A percentile compares a stretch with the other conserved stretches of the same genome.
Evolutionary conservation across 1,140 invertebrate genomes (phyloP).

Genomic region (Agrilus planipennis): DNA sequence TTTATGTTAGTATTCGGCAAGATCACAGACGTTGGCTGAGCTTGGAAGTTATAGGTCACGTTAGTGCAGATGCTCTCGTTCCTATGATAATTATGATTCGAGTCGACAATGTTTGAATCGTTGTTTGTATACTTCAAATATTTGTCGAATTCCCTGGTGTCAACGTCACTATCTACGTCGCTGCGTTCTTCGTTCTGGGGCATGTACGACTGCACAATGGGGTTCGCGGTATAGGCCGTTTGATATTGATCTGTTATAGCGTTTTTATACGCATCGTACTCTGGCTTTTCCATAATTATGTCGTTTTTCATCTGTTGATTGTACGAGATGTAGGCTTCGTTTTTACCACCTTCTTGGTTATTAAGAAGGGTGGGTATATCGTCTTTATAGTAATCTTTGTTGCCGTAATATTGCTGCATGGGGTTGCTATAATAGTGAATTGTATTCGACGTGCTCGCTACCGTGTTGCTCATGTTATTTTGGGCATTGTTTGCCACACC

Average conservation of each 20-base stretch:
- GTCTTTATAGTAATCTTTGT: slow-evolving; percentile 21
- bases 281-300: slow-evolving; percentile 16
- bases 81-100: slow-evolving; percentile 41
- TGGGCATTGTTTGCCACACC: slow-evolving; percentile 32
- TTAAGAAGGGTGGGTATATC: slow-evolving; percentile 7
- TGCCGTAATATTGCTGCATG: slow-evolving; percentile 22
- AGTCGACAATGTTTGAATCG: slow-evolving; percentile 40
- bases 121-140: slow-evolving; percentile 47
- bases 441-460: slow-evolving; percentile 24
- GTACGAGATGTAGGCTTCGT: slow-evolving; percentile 15
- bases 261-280: slow-evolving; percentile 18
- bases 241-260: slow-evolving; percentile 15
- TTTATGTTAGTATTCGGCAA: slow-evolving; percentile 33
- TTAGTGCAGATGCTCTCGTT: slow-evolving; percentile 23
- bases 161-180: slow-evolving; percentile 39
- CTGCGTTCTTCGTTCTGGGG: slow-evolving; percentile 29
- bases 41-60: slow-evolving; percentile 28
- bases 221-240: slow-evolving; percentile 22
- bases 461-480: slow-evolving; percentile 11
- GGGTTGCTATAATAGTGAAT: slow-evolving; percentile 21
- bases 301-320: slow-evolving; percentile 15
- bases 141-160: slow-evolving; percentile 51
- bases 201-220: slow-evolving; percentile 37
- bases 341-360: slow-evolving; percentile 9
- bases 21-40: slow-evolving; percentile 35